Percentiles rank a stretch among this genome's conserved stretches.
phyloP scores from a whole-genome alignment of 2,888 invertebrate genomes.

The Pinctada fucata region DNA sequence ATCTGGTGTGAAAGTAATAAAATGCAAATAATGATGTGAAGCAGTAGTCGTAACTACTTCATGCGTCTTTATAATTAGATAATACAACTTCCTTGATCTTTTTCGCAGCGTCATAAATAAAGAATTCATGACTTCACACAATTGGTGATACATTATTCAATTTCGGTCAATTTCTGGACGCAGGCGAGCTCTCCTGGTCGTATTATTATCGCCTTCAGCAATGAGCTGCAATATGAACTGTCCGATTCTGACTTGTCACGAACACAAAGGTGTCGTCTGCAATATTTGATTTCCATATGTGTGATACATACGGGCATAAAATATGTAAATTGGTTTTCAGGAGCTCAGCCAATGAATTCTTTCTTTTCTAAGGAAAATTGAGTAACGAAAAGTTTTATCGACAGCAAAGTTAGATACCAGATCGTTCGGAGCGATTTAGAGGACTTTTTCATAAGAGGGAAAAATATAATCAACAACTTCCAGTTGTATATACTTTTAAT shows the following conservation, averaged over 20 bases:
- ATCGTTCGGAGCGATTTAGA: too few relatives aligned
- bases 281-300: constrained; percentile 29
- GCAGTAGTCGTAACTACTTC: constrained; percentile 26
- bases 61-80: constrained; percentile 34
- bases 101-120: constrained; percentile 38
- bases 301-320: too few relatives aligned
- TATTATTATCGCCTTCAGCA: constrained; percentile 2
- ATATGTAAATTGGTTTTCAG: not conserved
- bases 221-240: not conserved
- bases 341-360: not conserved
- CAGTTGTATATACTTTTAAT: too few relatives aligned
- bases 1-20: constrained; percentile 15
- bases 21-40: constrained; percentile 29
- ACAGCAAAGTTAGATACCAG: too few relatives aligned
- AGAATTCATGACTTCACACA: constrained; percentile 45
- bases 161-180: constrained; percentile 20
- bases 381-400: too few relatives aligned
- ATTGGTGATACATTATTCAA: constrained; percentile 28
- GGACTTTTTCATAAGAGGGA: too few relatives aligned
- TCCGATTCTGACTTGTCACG: constrained; percentile 19
- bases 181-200: constrained; percentile 3
- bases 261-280: constrained; percentile 5
- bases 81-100: constrained; percentile 35
- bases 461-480: too few relatives aligned
- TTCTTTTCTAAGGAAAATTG: too few relatives aligned